Evolutionary conservation across 2,888 invertebrate genomes (phyloP).

Genomic region (Meiosimyza decipiens): DNA sequence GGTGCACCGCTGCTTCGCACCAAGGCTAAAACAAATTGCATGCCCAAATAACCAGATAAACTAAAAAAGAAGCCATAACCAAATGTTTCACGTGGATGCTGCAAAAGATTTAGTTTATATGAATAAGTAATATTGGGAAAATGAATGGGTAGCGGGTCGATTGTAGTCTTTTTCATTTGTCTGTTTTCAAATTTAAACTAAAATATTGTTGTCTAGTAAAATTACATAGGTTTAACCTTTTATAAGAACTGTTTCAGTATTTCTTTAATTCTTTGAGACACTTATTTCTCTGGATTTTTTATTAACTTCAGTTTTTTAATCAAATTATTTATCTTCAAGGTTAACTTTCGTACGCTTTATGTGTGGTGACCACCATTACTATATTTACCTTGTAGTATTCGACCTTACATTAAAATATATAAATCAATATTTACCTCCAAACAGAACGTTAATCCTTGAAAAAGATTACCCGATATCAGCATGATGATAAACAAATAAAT

Average conservation of each 20-base stretch:
- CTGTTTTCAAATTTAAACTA: too few species aligned
- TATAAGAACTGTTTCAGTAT: too few species aligned
- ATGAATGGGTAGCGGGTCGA: not conserved
- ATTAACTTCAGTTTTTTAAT: too few species aligned
- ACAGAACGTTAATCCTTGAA: slow-evolving; percentile 81
- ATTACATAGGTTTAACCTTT: too few species aligned
- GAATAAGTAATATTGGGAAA: slow-evolving; percentile 36
- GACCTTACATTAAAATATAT: not conserved
- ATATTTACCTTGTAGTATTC: too few species aligned
- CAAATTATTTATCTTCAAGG: too few species aligned
- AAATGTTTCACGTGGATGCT: slow-evolving; percentile 82
- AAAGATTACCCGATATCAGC: slow-evolving; percentile 77
- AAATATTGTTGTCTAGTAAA: too few species aligned
- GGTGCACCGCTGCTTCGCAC: slow-evolving; percentile 92
- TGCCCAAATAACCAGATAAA: slow-evolving; percentile 89
- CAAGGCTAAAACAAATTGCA: slow-evolving; percentile 91
- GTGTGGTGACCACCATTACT: too few species aligned
- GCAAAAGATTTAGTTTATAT: slow-evolving; percentile 58
- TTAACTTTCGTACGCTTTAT: too few species aligned
- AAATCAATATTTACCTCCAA: slow-evolving; percentile 71
- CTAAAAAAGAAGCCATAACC: slow-evolving; percentile 88
- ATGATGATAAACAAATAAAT: slow-evolving; percentile 82
- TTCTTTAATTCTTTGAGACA: too few species aligned
- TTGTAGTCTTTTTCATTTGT: too few species aligned
- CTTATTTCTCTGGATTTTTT: too few species aligned